A percentile compares a stretch with the other conserved stretches of the same genome.
These are phyloP conservation scores for Drosophila leontia DNA, from an alignment of 1,140 invertebrate genomes.

Conservation along the genomic window DNA sequence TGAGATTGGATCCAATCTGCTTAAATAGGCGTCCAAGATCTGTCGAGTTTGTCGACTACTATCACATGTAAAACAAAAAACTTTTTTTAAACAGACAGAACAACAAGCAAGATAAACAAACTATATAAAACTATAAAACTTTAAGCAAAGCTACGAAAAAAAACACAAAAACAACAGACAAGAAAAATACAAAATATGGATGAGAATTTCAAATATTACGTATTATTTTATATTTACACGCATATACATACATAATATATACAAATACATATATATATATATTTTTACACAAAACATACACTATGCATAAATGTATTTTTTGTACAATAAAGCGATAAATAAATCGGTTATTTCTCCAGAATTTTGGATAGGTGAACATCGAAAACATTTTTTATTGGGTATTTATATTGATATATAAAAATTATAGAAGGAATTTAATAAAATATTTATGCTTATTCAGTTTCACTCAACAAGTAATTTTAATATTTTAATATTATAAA, in stretches of 20 bases:
- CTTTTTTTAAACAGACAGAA: slow-evolving; percentile 30
- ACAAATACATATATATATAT: slow-evolving; percentile 68
- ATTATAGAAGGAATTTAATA: too few species aligned
- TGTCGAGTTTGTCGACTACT: slow-evolving; percentile 84
- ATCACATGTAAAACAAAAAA: slow-evolving; percentile 65
- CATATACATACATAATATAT: slow-evolving; percentile 68
- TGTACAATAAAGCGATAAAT: slow-evolving; percentile 66
- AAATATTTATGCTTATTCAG: too few species aligned
- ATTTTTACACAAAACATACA: slow-evolving; percentile 77
- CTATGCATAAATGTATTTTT: slow-evolving; percentile 74
- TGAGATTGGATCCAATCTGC: slow-evolving; percentile 84
- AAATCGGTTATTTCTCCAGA: slow-evolving; percentile 15
- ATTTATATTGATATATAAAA: background rate
- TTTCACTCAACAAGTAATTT: background rate
- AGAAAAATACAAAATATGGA: slow-evolving; percentile 39
- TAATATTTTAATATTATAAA: background rate
- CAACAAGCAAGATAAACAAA: slow-evolving; percentile 17
- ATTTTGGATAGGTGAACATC: slow-evolving; percentile 7
- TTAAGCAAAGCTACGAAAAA: slow-evolving; percentile 53
- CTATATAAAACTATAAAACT: slow-evolving; percentile 1
- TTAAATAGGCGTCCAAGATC: slow-evolving; percentile 79
- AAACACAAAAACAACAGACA: slow-evolving; percentile 27
- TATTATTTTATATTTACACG: slow-evolving; percentile 76
- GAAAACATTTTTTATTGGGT: background rate
- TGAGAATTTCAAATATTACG: slow-evolving; percentile 62